Evolutionary conservation across 1,140 invertebrate genomes (phyloP), one percentile per base, ranked within the genome.

Genomic region (Schlechtendalia chinensis): DNA sequence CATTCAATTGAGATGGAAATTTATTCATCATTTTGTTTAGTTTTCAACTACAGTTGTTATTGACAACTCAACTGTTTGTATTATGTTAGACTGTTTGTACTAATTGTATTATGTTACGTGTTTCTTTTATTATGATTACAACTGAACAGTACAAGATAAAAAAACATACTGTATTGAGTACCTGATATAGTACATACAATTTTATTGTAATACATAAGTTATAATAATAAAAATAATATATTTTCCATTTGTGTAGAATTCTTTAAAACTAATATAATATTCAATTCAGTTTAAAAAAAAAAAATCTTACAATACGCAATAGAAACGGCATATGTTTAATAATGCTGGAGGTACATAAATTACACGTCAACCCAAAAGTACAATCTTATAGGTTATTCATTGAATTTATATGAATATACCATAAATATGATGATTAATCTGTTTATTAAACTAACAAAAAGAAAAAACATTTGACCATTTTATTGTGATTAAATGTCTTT

Each of bases 151-250:
- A 59, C 22, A 69, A 69, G n/a, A 67, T 2, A 67, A 69, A 50
- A n/a, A 69, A 22, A 69, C 6, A 27, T 24, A 69, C 22, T 69
- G 67, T 69, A 69, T 50, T 69, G 67, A 69, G 67, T 39, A 69
- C 67, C 67, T 47, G 67, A 50, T 16, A 24, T 69, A 59, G 22
- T 69, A 27, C 47, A 27, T 50, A 69, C 45, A 69, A 69, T 69
- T 47, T 47, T 24, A 50, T 50, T 50, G 11, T 50, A 50, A 69
- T 50, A 69, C 39, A 63, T 63, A 63, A 19, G 22, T 16, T 47
- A 24, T 47, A 47, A 47, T 47, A 69, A 47, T 24, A 24, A 47
- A 47, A 6, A 17, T 67, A 67, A 47, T n/a, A 39, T 47, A 67
- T 22, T 11, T 32, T 47, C 45, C 4, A 22, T 17, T 5, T 69